Percentiles rank a stretch among this genome's conserved stretches.
phyloP scores from a whole-genome alignment of 2,888 invertebrate species.

The Drosophila flavopinicola region DNA sequence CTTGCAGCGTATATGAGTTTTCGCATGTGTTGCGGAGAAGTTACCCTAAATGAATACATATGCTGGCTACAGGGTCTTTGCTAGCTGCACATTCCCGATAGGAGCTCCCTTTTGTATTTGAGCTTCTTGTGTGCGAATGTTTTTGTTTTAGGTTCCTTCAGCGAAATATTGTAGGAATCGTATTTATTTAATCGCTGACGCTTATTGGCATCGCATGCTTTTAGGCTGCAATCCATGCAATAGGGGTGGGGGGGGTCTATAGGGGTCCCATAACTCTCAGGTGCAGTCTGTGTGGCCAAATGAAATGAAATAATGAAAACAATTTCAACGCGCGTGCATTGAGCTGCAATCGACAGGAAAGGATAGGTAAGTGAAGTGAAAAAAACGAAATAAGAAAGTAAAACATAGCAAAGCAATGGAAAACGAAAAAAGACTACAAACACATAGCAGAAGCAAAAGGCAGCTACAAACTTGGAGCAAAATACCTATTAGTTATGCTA shows the following conservation, averaged over 20 bases:
- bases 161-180: neutral
- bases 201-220: conserved; percentile 46
- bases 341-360: conserved; percentile 56
- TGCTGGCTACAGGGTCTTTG: too few relatives aligned
- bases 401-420: conserved; percentile 7
- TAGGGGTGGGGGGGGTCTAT: too few relatives aligned
- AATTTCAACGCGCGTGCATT: conserved; percentile 67
- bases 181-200: conserved; percentile 60
- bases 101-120: conserved; percentile 60
- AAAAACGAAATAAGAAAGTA: conserved; percentile 3
- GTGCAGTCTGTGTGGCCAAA: conserved; percentile 61
- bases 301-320: conserved; percentile 77
- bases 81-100: too few relatives aligned
- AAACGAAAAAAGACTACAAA: neutral
- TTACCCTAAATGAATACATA: too few relatives aligned
- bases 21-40: too few relatives aligned
- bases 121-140: conserved; percentile 30
- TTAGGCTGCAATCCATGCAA: conserved; percentile 21
- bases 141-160: conserved; percentile 11
- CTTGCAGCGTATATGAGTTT: too few relatives aligned
- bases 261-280: conserved; percentile 59
- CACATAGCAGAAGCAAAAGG: conserved; percentile 12
- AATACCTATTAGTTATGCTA: conserved; percentile 66
- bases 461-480: conserved; percentile 39
- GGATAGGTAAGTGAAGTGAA: conserved; percentile 1